phyloP scores from a whole-genome alignment of 1,140 invertebrate genomes.

The Heliconius eleuchia region DNA sequence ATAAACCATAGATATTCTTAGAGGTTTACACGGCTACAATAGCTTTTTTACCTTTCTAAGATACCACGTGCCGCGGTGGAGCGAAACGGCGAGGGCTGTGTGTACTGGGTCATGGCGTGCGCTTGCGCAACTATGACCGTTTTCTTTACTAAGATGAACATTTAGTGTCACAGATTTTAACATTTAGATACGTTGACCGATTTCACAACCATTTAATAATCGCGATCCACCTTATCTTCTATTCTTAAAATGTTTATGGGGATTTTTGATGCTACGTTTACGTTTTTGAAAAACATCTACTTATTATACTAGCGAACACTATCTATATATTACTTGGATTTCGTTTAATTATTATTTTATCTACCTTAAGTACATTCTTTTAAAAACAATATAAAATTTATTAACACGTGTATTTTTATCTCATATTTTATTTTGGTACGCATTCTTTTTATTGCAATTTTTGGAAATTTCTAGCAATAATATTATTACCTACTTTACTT shows the following conservation, averaged over 20 bases:
- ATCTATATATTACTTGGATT: neutral
- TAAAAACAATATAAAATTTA: neutral
- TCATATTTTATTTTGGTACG: neutral
- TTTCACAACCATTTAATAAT: constrained; percentile 17
- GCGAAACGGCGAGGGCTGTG: constrained; percentile 53
- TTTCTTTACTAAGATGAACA: constrained; percentile 35
- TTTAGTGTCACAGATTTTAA: constrained; percentile 24
- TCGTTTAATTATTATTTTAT: neutral
- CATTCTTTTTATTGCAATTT: neutral
- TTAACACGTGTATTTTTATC: neutral
- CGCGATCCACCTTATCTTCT: neutral
- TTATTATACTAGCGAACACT: neutral
- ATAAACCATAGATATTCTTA: constrained; percentile 4
- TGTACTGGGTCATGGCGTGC: constrained; percentile 58
- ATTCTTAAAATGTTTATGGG: neutral
- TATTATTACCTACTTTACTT: neutral
- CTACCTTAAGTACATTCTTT: neutral
- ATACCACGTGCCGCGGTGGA: constrained; percentile 66
- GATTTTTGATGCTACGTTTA: neutral
- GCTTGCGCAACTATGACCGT: constrained; percentile 58
- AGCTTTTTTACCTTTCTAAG: constrained; percentile 30
- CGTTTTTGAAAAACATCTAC: neutral
- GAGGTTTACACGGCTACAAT: constrained; percentile 14
- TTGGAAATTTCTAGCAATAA: too few relatives aligned
- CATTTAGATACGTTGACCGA: constrained; percentile 23